Evolutionary conservation across 2,797 vertebrate species (phyloP).

Genomic region (Bucorvus abyssinicus): DNA sequence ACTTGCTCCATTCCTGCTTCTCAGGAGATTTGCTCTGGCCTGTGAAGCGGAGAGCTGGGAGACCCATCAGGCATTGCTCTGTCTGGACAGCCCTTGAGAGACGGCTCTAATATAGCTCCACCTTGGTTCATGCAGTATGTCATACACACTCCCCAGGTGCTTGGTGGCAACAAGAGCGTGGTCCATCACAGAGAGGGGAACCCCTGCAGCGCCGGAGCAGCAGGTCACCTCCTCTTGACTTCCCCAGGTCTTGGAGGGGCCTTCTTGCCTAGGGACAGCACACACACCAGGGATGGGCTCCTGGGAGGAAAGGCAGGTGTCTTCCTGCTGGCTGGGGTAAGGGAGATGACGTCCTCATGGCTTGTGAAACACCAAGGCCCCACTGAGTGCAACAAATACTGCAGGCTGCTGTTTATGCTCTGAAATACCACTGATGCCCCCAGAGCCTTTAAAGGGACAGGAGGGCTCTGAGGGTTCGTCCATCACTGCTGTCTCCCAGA

Average conservation of each 20-base stretch:
- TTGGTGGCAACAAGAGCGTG: background rate
- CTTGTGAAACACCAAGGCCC: background rate
- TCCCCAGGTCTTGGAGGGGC: background rate
- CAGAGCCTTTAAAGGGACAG: background rate
- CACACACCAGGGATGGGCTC: background rate
- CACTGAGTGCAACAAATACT: background rate
- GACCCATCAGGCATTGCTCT: background rate
- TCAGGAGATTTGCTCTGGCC: background rate
- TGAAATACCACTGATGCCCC: background rate
- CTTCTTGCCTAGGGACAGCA: background rate
- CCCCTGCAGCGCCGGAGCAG: background rate
- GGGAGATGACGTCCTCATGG: accelerated
- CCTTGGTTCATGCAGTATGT: background rate
- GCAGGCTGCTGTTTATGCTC: background rate
- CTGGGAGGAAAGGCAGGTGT: background rate
- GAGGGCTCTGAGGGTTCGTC: background rate
- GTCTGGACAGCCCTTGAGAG: background rate
- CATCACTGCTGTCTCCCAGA: background rate
- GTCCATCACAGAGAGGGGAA: background rate
- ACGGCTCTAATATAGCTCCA: background rate
- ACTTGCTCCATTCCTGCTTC: background rate
- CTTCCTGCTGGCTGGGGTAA: background rate
- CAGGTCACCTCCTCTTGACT: background rate
- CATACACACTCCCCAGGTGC: background rate
- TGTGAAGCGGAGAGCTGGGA: background rate